Evolutionary conservation across 2,797 vertebrate genomes (phyloP).

Genomic region (Nasua narica): DNA sequence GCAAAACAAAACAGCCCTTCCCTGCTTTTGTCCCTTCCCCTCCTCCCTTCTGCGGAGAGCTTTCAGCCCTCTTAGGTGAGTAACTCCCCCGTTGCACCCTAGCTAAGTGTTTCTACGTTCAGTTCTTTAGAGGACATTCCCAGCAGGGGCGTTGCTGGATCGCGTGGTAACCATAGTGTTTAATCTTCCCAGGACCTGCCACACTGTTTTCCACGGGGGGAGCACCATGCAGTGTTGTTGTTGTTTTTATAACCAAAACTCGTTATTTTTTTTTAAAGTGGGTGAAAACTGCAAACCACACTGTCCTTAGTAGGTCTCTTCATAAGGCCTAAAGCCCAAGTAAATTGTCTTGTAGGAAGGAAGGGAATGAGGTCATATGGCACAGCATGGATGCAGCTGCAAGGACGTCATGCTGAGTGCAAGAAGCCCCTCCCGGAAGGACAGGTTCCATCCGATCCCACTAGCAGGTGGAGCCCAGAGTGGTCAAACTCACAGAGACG

Average conservation of each 20-base stretch:
- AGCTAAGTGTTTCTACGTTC: background rate
- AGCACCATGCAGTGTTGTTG: background rate
- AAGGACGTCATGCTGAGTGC: background rate
- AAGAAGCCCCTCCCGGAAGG: background rate
- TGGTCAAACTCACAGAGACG: background rate
- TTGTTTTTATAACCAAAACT: background rate
- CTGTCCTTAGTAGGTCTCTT: background rate
- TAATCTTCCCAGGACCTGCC: background rate
- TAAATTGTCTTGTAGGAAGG: background rate
- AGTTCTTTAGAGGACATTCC: background rate
- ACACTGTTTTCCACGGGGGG: background rate
- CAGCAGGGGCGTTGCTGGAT: too few relatives aligned
- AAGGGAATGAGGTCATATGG: background rate
- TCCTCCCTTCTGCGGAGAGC: background rate
- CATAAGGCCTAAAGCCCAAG: background rate
- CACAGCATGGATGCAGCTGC: background rate
- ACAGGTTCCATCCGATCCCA: background rate
- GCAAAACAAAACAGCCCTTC: background rate
- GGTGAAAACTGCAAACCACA: background rate
- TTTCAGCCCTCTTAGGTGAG: background rate
- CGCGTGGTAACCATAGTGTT: background rate
- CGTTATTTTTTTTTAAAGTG: background rate
- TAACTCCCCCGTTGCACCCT: background rate
- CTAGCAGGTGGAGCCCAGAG: background rate
- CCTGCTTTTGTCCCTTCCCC: background rate